Conservation (phyloP, 2,888 invertebrate species). For the Netelia virgata region DNA sequence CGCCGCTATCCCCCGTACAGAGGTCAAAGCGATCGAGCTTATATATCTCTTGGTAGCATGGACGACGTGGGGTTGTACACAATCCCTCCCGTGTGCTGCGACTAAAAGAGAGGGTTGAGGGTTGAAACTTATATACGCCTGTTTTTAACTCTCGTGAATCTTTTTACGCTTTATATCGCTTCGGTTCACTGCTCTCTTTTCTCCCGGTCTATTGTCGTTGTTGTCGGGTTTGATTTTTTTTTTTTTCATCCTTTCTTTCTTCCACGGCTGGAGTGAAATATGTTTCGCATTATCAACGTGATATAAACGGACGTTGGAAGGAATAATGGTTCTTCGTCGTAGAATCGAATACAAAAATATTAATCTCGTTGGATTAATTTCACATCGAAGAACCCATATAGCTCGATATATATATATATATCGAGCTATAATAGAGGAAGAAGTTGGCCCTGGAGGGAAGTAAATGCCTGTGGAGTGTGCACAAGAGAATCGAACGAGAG, state of each 20-base stretch:
- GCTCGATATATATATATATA: no score
- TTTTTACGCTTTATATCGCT: conserved; percentile 44
- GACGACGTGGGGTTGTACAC: conserved; percentile 29
- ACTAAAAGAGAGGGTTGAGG: neutral
- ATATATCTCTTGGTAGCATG: neutral
- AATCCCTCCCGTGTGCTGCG: conserved; percentile 12
- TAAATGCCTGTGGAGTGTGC: conserved; percentile 12
- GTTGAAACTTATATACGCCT: conserved; percentile 18
- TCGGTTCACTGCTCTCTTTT: conserved; percentile 44
- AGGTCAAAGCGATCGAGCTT: conserved; percentile 46
- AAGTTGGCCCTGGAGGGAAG: conserved; percentile 6
- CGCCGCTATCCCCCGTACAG: conserved; percentile 43
- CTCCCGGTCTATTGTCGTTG: conserved; percentile 20
- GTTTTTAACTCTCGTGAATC: conserved; percentile 52
- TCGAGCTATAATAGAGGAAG: neutral
- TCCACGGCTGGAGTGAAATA: neutral
- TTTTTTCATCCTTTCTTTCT: neutral
- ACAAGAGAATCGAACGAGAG: conserved; percentile 8
- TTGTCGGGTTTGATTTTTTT: neutral
- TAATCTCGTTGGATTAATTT: no score
- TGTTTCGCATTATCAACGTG: neutral
- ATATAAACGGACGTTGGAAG: neutral
- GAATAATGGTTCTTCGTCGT: neutral
- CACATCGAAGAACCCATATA: neutral
- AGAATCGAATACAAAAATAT: no score